Conservation (phyloP, 2,113 vertebrate genomes). For the Pelecanus crispus region DNA sequence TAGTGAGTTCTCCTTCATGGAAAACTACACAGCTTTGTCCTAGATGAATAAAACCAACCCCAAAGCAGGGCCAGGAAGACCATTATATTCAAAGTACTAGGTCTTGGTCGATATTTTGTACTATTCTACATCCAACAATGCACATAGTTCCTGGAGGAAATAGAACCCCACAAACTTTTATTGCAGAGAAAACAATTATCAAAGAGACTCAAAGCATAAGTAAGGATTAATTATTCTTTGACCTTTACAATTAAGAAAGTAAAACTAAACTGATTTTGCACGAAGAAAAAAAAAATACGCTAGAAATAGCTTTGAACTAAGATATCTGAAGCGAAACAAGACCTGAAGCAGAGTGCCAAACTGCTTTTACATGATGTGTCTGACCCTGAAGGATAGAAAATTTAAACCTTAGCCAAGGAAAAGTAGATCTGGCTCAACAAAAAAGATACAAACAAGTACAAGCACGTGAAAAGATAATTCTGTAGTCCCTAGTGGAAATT, state of each 20-base stretch:
- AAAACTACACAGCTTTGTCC: background rate
- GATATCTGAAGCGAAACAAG: background rate
- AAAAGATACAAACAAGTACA: background rate
- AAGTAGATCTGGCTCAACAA: background rate
- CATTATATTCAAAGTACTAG: background rate
- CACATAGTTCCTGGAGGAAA: background rate
- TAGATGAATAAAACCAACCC: background rate
- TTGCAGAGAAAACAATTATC: background rate
- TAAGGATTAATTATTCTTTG: background rate
- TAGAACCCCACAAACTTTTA: background rate
- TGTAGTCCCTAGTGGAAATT: background rate
- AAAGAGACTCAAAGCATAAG: background rate
- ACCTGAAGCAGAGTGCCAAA: background rate
- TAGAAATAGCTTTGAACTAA: background rate
- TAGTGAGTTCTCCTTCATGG: fast-evolving
- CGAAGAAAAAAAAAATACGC: background rate
- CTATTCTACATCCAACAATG: background rate
- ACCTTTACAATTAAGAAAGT: background rate
- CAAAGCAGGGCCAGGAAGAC: background rate
- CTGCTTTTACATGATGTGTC: background rate
- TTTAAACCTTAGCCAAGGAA: background rate
- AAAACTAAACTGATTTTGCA: background rate
- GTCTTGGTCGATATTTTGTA: background rate
- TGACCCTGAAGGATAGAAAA: background rate
- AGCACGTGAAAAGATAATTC: background rate